Evolutionary conservation across 2,797 vertebrate species (phyloP).

Genomic region (Cossypha dichroa): DNA sequence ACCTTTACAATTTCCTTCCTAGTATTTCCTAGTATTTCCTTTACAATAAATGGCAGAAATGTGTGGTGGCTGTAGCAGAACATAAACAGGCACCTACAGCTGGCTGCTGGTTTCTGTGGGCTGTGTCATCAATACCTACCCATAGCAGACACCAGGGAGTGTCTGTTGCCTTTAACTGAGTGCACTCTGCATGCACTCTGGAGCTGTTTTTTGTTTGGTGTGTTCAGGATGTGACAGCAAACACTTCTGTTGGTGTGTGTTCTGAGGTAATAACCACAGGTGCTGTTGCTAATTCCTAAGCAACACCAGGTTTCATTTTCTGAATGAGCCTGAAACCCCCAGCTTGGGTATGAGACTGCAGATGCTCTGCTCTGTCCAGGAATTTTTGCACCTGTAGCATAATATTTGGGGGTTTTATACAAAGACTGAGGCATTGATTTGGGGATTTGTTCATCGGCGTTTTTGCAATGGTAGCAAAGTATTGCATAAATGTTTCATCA

Average conservation of each 20-base stretch:
- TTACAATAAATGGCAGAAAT: fast-evolving
- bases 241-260: neutral
- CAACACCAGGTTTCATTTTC: neutral
- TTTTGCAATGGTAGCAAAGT: neutral
- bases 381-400: neutral
- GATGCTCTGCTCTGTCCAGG: neutral
- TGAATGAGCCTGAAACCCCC: neutral
- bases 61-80: neutral
- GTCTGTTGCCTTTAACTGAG: neutral
- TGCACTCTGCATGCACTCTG: neutral
- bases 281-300: neutral
- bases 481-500: neutral
- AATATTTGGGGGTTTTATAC: neutral
- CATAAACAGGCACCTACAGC: neutral
- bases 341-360: neutral
- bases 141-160: neutral
- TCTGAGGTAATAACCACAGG: neutral
- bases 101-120: neutral
- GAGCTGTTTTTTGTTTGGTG: neutral
- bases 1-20: too few relatives aligned
- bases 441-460: neutral
- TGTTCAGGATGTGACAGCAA: neutral
- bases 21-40: too few relatives aligned
- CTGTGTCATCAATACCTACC: neutral
- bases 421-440: neutral